Evolutionary conservation across 2,797 vertebrate genomes (phyloP).

Genomic region (Neoniphon sammara): DNA sequence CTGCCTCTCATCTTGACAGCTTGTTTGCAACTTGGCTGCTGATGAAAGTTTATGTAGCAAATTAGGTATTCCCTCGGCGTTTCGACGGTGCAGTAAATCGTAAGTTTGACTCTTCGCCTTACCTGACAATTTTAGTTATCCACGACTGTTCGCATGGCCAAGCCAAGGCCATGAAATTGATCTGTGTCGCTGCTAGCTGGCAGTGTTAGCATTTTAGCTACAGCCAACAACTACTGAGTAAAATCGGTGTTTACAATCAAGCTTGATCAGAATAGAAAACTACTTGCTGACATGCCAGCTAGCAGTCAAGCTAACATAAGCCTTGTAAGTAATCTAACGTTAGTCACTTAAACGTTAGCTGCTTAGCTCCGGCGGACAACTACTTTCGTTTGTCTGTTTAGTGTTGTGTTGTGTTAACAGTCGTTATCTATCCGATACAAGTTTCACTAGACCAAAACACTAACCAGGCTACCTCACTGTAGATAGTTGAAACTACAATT

Average conservation of each 20-base stretch:
- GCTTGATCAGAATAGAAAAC: neutral
- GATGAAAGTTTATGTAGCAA: constrained; percentile 45
- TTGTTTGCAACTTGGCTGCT: constrained; percentile 41
- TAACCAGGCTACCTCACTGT: constrained; percentile 4
- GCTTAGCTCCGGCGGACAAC: constrained; percentile 2
- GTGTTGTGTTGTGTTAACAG: neutral
- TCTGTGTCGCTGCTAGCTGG: constrained; percentile 70
- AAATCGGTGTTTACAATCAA: constrained; percentile 2
- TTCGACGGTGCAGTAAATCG: constrained; percentile 46
- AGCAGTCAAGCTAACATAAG: neutral
- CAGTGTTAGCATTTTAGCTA: constrained; percentile 60
- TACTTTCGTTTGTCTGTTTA: neutral
- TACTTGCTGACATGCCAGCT: neutral
- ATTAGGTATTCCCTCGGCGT: constrained; percentile 27
- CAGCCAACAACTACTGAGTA: constrained; percentile 31
- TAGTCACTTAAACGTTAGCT: constrained; percentile 11
- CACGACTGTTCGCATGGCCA: constrained; percentile 20
- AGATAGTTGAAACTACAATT: constrained; percentile 5
- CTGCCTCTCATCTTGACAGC: constrained; percentile 68
- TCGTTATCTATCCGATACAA: neutral
- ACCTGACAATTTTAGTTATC: constrained; percentile 6
- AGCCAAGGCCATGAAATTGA: constrained; percentile 74
- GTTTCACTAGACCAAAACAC: constrained; percentile 5
- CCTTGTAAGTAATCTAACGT: neutral
- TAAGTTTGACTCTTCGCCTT: constrained; percentile 49